Conservation (phyloP, 2,797 vertebrate species). For the Parambassis ranga region DNA sequence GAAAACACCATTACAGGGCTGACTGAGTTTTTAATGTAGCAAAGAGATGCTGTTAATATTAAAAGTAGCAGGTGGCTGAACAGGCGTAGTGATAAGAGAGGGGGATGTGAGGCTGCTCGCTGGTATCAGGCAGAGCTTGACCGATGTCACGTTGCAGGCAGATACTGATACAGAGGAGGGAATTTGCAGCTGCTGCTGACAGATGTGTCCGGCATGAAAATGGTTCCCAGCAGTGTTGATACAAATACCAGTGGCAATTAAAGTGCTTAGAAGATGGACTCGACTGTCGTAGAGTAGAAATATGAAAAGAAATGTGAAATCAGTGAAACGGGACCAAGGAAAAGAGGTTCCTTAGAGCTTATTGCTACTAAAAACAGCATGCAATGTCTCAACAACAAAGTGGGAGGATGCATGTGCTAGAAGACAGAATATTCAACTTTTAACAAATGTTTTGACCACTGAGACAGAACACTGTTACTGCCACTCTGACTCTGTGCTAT, state of each 20-base stretch:
- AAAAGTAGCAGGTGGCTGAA: constrained; percentile 40
- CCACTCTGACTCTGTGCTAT: no score
- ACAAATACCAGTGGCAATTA: neutral
- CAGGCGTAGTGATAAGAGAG: constrained; percentile 24
- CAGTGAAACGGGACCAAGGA: no score
- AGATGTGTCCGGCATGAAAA: neutral
- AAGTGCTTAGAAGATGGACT: no score
- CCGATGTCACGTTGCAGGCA: neutral
- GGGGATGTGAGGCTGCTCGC: neutral
- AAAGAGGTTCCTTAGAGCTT: no score
- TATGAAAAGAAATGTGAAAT: no score
- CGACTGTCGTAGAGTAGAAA: no score
- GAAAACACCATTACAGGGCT: constrained; percentile 53
- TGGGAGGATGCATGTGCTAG: no score
- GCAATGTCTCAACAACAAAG: no score
- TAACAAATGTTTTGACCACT: no score
- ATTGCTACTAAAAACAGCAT: no score
- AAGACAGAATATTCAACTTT: no score
- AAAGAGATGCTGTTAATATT: constrained; percentile 36
- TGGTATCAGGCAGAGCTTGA: constrained; percentile 7
- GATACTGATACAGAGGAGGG: constrained; percentile 3
- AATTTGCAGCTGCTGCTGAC: neutral
- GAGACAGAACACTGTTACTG: no score
- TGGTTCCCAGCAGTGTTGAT: neutral
- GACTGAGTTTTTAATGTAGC: constrained; percentile 52